phyloP scores from a whole-genome alignment of 2,113 vertebrate genomes.

The Cyprinodon variegatus region DNA sequence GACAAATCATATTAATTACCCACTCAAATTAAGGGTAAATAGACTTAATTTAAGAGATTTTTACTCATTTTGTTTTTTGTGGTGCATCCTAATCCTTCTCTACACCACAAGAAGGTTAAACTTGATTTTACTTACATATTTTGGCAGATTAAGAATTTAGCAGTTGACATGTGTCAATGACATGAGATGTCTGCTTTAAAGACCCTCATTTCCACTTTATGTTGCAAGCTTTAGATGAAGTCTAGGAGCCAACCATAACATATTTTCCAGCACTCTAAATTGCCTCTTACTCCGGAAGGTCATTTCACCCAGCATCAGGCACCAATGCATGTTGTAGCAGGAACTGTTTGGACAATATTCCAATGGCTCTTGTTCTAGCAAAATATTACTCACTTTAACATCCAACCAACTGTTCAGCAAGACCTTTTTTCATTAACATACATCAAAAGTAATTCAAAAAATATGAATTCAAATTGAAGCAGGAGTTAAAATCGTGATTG shows the following conservation, averaged over 20 bases:
- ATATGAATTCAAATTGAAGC: background rate
- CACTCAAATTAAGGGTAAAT: too few relatives aligned
- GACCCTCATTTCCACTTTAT: background rate
- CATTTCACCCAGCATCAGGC: conserved; percentile 35
- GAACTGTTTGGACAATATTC: conserved; percentile 3
- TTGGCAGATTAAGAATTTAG: background rate
- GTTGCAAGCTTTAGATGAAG: conserved; percentile 1
- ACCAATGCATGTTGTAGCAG: conserved; percentile 38
- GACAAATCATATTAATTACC: too few relatives aligned
- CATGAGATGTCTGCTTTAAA: conserved; percentile 2
- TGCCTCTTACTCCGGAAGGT: conserved; percentile 21
- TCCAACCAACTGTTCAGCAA: conserved; percentile 14
- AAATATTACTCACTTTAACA: conserved; percentile 33
- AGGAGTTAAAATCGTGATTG: background rate
- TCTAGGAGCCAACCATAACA: conserved; percentile 17
- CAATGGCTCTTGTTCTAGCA: conserved; percentile 1
- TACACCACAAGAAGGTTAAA: too few relatives aligned
- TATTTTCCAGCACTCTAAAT: conserved; percentile 2
- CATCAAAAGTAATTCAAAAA: background rate
- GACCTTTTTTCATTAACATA: background rate
- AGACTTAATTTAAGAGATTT: too few relatives aligned
- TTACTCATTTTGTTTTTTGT: too few relatives aligned
- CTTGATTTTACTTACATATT: background rate
- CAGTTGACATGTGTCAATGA: background rate
- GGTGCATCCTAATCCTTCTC: too few relatives aligned